Conservation (phyloP, 2,888 invertebrate species). For the Antheraea yamamai region DNA sequence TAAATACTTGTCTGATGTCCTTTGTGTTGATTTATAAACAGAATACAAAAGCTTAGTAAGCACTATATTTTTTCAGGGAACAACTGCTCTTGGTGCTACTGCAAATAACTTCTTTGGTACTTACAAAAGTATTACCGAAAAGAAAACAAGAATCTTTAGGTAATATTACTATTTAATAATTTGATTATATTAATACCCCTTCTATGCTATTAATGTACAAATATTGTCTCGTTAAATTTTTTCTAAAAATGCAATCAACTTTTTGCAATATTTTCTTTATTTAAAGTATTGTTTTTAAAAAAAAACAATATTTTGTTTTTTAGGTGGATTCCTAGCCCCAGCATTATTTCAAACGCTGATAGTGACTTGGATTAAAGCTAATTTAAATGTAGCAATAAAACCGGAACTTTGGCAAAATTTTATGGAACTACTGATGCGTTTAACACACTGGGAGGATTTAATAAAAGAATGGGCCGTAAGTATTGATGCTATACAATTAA, state of each 20-base stretch:
- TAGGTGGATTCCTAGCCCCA: conserved; percentile 90
- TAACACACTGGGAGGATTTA: conserved; percentile 96
- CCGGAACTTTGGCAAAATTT: conserved; percentile 97
- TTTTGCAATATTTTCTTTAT: no score
- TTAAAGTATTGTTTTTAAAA: not conserved
- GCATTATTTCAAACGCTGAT: conserved; percentile 96
- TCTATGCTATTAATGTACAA: no score
- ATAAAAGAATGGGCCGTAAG: conserved; percentile 97
- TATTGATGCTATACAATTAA: conserved; percentile 31
- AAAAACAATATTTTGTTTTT: no score
- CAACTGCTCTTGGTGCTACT: conserved; percentile 92
- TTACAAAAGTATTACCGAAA: conserved; percentile 89
- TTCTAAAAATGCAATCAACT: no score
- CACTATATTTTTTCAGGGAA: conserved; percentile 82
- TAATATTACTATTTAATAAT: conserved; percentile 36
- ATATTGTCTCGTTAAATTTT: no score
- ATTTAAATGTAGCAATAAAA: conserved; percentile 95
- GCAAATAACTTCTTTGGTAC: conserved; percentile 94
- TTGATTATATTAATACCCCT: not conserved
- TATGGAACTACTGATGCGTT: conserved; percentile 90
- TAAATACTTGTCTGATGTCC: not conserved
- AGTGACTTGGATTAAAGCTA: conserved; percentile 99
- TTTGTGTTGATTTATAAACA: no score
- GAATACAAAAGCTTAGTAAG: not conserved
- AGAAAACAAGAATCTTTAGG: conserved; percentile 88